phyloP scores from a whole-genome alignment of 1,140 invertebrate species.

The Drosophila sproati region DNA sequence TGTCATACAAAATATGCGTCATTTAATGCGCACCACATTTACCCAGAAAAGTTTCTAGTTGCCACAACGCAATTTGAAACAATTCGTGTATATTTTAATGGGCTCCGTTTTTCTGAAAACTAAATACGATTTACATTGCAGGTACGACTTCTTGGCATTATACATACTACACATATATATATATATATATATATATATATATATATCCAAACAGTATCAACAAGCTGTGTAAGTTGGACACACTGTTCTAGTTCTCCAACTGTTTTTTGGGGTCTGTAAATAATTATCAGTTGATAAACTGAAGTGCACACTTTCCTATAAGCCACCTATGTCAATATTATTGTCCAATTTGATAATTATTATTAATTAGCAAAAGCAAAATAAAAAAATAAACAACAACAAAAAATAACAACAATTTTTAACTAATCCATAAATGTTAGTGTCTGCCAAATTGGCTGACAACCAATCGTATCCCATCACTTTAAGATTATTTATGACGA shows the following conservation, averaged over 20 bases:
- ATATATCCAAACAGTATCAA: neutral
- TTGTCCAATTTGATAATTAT: conserved; percentile 45
- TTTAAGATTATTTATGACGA: conserved; percentile 37
- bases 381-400: no score
- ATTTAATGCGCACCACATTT: conserved; percentile 34
- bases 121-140: conserved; percentile 4
- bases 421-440: conserved; percentile 14
- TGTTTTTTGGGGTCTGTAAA: conserved; percentile 14
- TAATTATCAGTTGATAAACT: conserved; percentile 31
- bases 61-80: conserved; percentile 35
- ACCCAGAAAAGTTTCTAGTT: conserved; percentile 11
- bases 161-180: no score
- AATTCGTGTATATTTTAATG: neutral
- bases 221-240: neutral
- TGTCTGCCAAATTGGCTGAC: conserved; percentile 1
- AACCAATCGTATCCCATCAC: conserved; percentile 18
- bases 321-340: conserved; percentile 34
- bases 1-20: conserved; percentile 4
- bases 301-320: conserved; percentile 29
- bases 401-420: neutral
- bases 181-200: no score
- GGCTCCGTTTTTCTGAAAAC: neutral
- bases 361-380: conserved; percentile 31
- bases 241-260: neutral
- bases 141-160: neutral